These are phyloP conservation scores for Drosophila mercatorum DNA, from an alignment of 2,888 invertebrate species.

Conservation along the genomic window DNA sequence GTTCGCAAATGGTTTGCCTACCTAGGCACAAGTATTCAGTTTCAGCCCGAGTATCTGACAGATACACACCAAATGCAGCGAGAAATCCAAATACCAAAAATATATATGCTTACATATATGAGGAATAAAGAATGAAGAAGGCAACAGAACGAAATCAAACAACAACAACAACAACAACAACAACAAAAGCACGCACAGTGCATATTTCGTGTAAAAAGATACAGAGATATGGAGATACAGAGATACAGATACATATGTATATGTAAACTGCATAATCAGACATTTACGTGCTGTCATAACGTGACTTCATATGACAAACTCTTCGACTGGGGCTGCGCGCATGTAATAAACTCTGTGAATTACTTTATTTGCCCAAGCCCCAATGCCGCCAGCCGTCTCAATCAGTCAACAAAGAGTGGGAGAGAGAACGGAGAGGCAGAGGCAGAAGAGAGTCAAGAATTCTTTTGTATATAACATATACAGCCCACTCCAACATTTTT, in stretches of 20 bases:
- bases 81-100: constrained; percentile 1
- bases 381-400: constrained; percentile 1
- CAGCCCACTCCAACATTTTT: not conserved
- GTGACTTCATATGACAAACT: constrained; percentile 27
- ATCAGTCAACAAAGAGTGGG: constrained; percentile 30
- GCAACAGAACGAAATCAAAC: constrained; percentile 1
- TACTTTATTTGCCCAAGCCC: constrained; percentile 8
- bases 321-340: constrained; percentile 2
- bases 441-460: not conserved
- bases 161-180: constrained; percentile 8
- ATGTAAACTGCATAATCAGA: constrained; percentile 55
- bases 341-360: constrained; percentile 17
- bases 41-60: constrained; percentile 47
- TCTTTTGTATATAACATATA: not conserved
- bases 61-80: constrained; percentile 29
- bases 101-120: too few species aligned
- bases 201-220: constrained; percentile 53
- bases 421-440: not conserved
- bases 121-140: not conserved
- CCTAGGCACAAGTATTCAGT: constrained; percentile 71
- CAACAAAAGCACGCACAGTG: constrained; percentile 48
- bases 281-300: constrained; percentile 46
- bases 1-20: constrained; percentile 69
- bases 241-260: constrained; percentile 19
- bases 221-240: constrained; percentile 20